Base-by-base conservation (phyloP, 2,113 vertebrate species). In the Cololabis saira region DNA sequence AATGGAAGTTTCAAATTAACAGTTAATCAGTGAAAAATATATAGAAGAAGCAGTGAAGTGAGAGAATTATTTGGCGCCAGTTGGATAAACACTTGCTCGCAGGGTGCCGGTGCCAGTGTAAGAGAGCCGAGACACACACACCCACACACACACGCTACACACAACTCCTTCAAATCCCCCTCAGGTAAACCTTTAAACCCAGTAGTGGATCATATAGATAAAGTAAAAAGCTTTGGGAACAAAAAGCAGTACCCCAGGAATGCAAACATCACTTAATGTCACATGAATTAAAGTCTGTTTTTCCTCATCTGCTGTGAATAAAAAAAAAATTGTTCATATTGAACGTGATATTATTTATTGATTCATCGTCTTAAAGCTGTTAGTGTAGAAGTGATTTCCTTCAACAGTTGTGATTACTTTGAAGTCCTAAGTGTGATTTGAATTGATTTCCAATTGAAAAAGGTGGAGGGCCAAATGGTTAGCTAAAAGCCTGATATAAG, bases 71-170 rank as follows among this genome's bases (percentile, higher is more conserved):
- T 66, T 51, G 65, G 71, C 45, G 14, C 58, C 83, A 52, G 92
- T 89, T 64, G 93, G 84, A 78, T 94, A 81, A 76, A 78, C 59
- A 61, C 33, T 75, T 12, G 4, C 55, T 72, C 60, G 52, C 52
- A 66, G 56, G 77, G 74, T 67, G 79, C 50, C 12, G 55, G 80
- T 84, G 70, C 66, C 71, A 45, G 51, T 30, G 30, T 3, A 30
- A 30, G 30, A 30, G 30, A 30, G 30, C 30, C 3, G 10, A 37
- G 33, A 37, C 33, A 37, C 6, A 42, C 44, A 45, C 37, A 55
- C 4, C 19, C 16, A 18, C 13, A 72, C 24, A 18, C 37, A 55
- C 7, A 40, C 16, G 15, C 13, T 6, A 9, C 14, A n/a, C 49
- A 27, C 19, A 2, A 12, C 27, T 55, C 30, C 49, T 33, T 12